These are phyloP conservation scores for Apodemus agrarius DNA, from an alignment of 2,797 vertebrate genomes.

Conservation along the genomic window DNA sequence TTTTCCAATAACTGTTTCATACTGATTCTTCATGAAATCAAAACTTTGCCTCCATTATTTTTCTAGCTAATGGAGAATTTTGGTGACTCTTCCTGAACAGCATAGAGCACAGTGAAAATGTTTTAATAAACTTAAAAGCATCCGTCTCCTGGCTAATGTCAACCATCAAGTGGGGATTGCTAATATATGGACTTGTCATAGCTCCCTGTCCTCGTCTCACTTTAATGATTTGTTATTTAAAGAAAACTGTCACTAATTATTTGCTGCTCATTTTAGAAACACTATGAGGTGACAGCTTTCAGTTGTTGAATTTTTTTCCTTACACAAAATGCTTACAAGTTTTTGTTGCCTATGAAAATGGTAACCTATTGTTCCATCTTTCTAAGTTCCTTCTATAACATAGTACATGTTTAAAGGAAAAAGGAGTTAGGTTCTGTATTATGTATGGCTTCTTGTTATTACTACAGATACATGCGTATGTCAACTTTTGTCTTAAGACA, in stretches of 20 bases:
- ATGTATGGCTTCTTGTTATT: constrained; percentile 54
- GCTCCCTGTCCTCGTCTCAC: constrained; percentile 25
- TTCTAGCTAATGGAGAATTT: constrained; percentile 59
- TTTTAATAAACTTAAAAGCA: constrained; percentile 69
- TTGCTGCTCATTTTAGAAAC: constrained; percentile 68
- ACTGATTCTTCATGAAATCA: constrained; percentile 41
- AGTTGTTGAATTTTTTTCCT: constrained; percentile 32
- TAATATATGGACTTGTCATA: constrained; percentile 61
- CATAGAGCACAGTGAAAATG: constrained; percentile 54
- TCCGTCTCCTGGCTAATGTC: constrained; percentile 44
- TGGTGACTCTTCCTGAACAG: constrained; percentile 51
- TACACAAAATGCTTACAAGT: constrained; percentile 57
- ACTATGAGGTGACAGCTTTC: constrained; percentile 53
- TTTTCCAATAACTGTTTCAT: constrained; percentile 29
- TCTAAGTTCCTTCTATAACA: constrained; percentile 68
- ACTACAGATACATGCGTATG: not conserved
- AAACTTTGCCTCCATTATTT: not conserved
- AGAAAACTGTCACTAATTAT: constrained; percentile 69
- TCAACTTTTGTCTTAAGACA: constrained; percentile 68
- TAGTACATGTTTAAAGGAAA: constrained; percentile 59
- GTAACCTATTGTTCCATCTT: constrained; percentile 66
- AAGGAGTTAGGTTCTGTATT: constrained; percentile 55
- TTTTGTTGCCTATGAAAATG: constrained; percentile 65
- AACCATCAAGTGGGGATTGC: constrained; percentile 63
- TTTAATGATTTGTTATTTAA: constrained; percentile 70